Conservation (phyloP, 2,888 invertebrate species). For the Eupithecia insigniata region DNA sequence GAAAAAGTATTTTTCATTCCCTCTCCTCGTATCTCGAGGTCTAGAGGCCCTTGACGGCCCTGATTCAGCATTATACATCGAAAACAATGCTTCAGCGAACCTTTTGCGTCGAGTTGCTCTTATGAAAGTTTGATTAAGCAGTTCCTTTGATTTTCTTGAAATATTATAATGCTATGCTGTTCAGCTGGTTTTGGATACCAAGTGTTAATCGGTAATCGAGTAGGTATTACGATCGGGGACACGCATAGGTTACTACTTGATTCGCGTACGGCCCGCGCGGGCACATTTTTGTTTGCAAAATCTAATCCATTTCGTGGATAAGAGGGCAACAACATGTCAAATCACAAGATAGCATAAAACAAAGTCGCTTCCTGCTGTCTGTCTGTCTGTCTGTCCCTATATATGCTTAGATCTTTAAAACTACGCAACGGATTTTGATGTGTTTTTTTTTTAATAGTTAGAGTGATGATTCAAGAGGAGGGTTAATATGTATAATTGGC, state of each 20-base stretch:
- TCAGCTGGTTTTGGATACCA: constrained; percentile 2
- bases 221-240: background rate
- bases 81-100: constrained; percentile 60
- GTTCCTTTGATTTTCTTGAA: constrained; percentile 49
- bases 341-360: too few relatives aligned
- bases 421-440: too few relatives aligned
- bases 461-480: too few relatives aligned
- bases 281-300: too few relatives aligned
- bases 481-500: too few relatives aligned
- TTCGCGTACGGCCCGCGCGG: background rate
- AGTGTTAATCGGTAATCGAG: background rate
- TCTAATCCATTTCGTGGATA: too few relatives aligned
- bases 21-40: constrained; percentile 48
- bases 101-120: constrained; percentile 53
- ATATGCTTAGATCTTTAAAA: too few relatives aligned
- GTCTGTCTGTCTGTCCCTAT: too few relatives aligned
- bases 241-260: background rate
- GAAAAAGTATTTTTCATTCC: constrained; percentile 33
- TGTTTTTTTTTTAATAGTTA: too few relatives aligned
- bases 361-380: too few relatives aligned
- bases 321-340: too few relatives aligned
- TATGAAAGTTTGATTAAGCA: constrained; percentile 59
- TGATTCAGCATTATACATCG: constrained; percentile 63
- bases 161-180: constrained; percentile 33
- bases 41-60: constrained; percentile 49